phyloP scores from a whole-genome alignment of 2,888 invertebrate species.

The Pyrgus malvae region DNA sequence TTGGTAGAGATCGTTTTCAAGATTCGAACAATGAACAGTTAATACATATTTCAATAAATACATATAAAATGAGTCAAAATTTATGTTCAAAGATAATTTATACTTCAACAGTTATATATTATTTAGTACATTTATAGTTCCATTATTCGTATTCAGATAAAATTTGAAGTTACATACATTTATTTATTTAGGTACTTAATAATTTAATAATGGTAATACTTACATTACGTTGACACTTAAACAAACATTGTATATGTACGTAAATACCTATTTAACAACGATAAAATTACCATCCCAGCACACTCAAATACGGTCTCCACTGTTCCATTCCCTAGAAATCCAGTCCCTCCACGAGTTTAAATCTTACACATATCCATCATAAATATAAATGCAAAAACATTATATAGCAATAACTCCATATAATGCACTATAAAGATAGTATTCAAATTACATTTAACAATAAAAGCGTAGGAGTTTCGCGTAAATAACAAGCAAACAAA shows the following conservation, averaged over 20 bases:
- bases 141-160: constrained; percentile 38
- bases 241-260: constrained; percentile 57
- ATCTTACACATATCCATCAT: constrained; percentile 45
- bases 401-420: constrained; percentile 61
- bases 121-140: constrained; percentile 29
- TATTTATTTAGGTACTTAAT: constrained; percentile 41
- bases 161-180: constrained; percentile 51
- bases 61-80: constrained; percentile 34
- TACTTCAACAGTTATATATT: constrained; percentile 22
- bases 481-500: constrained; percentile 35
- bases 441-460: constrained; percentile 72
- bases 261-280: constrained; percentile 66
- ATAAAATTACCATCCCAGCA: constrained; percentile 62
- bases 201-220: constrained; percentile 52
- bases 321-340: constrained; percentile 44
- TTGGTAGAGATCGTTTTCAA: constrained; percentile 14
- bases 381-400: constrained; percentile 56
- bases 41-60: constrained; percentile 29
- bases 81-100: constrained; percentile 22
- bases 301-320: constrained; percentile 48
- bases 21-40: constrained; percentile 24
- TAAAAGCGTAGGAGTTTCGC: constrained; percentile 67
- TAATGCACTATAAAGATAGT: constrained; percentile 55
- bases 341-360: constrained; percentile 52
- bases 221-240: constrained; percentile 54